Base-by-base conservation (phyloP, 1,140 invertebrate species). In the Lepidurus apus region DNA sequence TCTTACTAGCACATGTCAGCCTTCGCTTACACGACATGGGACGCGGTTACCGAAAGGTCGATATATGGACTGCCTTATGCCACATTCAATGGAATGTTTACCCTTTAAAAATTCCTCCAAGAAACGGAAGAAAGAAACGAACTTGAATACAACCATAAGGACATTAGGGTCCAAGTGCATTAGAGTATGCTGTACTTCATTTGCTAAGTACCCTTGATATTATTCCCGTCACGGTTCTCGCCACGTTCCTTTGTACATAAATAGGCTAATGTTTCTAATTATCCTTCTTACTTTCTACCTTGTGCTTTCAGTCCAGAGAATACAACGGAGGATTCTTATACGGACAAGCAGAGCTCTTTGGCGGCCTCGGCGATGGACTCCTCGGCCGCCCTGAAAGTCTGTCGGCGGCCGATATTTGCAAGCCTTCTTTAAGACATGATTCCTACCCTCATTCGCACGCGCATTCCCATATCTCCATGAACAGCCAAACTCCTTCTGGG, bases 241-340 rank as follows among this genome's bases (percentile, higher is more conserved):
- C 26, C 26, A 34, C 34, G 34, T 34, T 34, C 4, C 34, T 34
- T 34, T 34, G 34, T 34, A 34, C 34, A 34, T 34, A 34, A 34
- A 34, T 34, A 34, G 34, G 34, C 34, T 4, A 34, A 34, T 34
- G 34, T 34, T 34, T 34, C 34, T 34, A 75, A 74, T 21, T 73
- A 73, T 21, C 43, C 7, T 45, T 26, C 53, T 73, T 78, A 73
- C 26, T 9, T n/a, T 7, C 44, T 13, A 43, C 17, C n/a, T 13
- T 77, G 42, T 74, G 10, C 10, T 11, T n/a, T 42, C 24, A 79
- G 78, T 43, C 73, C 42, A 42, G 78, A 24, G 78, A 79, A 43
- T 79, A 79, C 47, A 74, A 74, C n/a, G 74, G 78, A 9, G 78
- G 78, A 43, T 79, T 79, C 73, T 42, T 79, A 13, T 79, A 79